Base-by-base conservation (phyloP, 2,113 vertebrate species). In the Corydoras sp. region DNA sequence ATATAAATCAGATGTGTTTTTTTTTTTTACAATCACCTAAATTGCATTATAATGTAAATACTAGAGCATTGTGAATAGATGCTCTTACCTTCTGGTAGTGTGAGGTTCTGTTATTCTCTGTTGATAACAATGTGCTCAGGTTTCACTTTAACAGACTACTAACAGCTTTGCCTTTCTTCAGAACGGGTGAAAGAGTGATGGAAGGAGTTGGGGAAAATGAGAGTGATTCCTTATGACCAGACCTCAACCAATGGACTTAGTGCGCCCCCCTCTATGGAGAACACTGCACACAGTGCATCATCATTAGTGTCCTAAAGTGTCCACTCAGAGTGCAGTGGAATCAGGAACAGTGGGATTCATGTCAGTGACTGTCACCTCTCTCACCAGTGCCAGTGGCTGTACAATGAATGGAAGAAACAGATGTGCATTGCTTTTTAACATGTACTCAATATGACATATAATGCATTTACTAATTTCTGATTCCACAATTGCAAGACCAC, bases 111-210 rank as follows among this genome's bases (percentile, higher is more conserved):
- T 79, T 79, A 72, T 75, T 75, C 63, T 74, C 68, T 74, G 80
- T 77, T 81, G 81, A 78, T 82, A 77, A 66, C 80, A 77, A 83
- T 78, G 81, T 84, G 77, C 81, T 87, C 81, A 84, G 85, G 83
- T 88, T 90, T 85, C 83, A 79, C 77, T 4, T 58, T 76, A 3
- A 81, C 78, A 30, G 56, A 62, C 14, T 12, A 73, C 84, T 14
- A 63, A 69, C 18, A 9, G 74, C 82, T 84, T 85, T 86, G 71
- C 75, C 76, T 83, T 75, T 54, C 66, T 81, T 73, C 79, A 77
- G 68, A 78, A 83, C 74, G 58, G 71, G 81, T 80, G 83, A 65
- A 53, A 73, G 73, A 83, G 82, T 80, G 79, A 79, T 80, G 79
- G 81, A 79, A 79, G 78, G 68, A 68, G 72, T 66, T 43, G 30